Conservation (phyloP, 2,888 invertebrate species). For the Parnassius apollo region DNA sequence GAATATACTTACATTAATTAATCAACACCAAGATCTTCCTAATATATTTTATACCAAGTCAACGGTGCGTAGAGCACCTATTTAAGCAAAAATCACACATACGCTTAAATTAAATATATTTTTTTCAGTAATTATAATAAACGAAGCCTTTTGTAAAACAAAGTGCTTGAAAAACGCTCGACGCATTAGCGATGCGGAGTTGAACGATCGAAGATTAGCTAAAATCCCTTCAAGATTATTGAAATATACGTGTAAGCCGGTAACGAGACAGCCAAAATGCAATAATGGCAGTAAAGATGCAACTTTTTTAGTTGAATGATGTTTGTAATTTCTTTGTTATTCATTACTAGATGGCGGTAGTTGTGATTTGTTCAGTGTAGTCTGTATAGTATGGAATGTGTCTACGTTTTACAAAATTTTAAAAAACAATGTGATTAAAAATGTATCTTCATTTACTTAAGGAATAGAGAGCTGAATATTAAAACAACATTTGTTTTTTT, state of each 20-base stretch:
- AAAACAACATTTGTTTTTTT: constrained; percentile 32
- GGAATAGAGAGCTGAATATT: background rate
- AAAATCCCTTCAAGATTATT: constrained; percentile 31
- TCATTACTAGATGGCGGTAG: constrained; percentile 39
- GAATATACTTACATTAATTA: too few relatives aligned
- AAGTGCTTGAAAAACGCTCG: constrained; percentile 50
- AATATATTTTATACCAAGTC: too few relatives aligned
- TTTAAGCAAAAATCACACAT: too few relatives aligned
- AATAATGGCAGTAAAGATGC: constrained; percentile 18
- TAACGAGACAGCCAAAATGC: constrained; percentile 32
- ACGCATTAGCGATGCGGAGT: constrained; percentile 33
- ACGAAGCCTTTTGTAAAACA: constrained; percentile 63
- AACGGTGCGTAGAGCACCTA: too few relatives aligned
- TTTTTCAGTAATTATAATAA: constrained; percentile 59
- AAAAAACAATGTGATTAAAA: background rate
- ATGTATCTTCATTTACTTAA: background rate
- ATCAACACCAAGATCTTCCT: too few relatives aligned
- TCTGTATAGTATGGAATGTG: background rate
- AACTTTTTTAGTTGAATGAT: constrained; percentile 7
- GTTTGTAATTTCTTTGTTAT: constrained; percentile 24
- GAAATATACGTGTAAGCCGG: constrained; percentile 29
- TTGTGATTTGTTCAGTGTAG: background rate
- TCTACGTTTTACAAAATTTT: background rate
- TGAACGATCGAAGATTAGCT: constrained; percentile 42
- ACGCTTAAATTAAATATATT: background rate